Conservation (phyloP, 2,888 invertebrate species). For the Temnothorax unifasciatus region DNA sequence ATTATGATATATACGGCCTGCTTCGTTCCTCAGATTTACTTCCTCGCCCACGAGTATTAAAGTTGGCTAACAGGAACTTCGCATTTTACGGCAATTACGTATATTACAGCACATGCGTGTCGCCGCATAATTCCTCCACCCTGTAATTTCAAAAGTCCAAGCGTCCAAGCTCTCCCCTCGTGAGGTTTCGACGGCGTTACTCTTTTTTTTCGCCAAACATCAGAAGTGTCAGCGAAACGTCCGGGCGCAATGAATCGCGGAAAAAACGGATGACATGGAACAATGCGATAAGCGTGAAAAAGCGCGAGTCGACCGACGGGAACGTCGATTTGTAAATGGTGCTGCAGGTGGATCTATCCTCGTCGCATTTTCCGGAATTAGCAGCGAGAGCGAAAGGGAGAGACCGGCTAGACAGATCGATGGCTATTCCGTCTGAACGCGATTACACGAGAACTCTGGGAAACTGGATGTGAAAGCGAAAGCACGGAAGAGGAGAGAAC, state of each 20-base stretch:
- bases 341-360: slow-evolving; percentile 43
- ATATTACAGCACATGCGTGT: slow-evolving; percentile 14
- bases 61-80: slow-evolving; percentile 37
- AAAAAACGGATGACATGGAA: slow-evolving; percentile 40
- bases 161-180: slow-evolving; percentile 24
- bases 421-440: slow-evolving; percentile 22
- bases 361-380: slow-evolving; percentile 32
- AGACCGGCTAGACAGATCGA: slow-evolving; percentile 43
- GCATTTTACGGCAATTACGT: slow-evolving; percentile 42
- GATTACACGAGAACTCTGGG: slow-evolving; percentile 24
- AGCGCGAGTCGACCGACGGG: slow-evolving; percentile 37
- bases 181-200: background rate
- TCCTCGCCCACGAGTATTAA: slow-evolving; percentile 14
- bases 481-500: background rate
- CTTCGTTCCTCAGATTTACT: slow-evolving; percentile 20
- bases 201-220: slow-evolving; percentile 29
- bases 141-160: slow-evolving; percentile 17
- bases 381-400: slow-evolving; percentile 35
- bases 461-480: background rate
- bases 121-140: slow-evolving; percentile 3
- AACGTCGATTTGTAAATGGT: slow-evolving; percentile 51
- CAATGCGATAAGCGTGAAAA: slow-evolving; percentile 57
- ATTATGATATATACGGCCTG: slow-evolving; percentile 1
- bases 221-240: slow-evolving; percentile 44
- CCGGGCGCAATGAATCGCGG: slow-evolving; percentile 39